Evolutionary conservation across 2,888 invertebrate species (phyloP).

Genomic region (Phyto melanocephala): DNA sequence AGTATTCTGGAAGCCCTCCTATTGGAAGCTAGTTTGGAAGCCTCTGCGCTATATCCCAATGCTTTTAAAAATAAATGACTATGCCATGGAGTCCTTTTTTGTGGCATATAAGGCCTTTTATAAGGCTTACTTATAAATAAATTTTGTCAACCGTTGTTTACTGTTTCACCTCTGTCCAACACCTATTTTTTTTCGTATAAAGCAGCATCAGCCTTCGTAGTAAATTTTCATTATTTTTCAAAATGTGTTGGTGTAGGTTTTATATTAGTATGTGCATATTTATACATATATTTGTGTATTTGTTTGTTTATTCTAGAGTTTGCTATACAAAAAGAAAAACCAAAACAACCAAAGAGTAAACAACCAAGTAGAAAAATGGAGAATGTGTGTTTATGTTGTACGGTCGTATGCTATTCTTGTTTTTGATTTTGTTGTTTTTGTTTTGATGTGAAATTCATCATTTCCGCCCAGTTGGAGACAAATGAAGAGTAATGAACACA

Average conservation of each 20-base stretch:
- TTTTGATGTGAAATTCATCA: conserved; percentile 62
- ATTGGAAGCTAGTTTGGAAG: no score
- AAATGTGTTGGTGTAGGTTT: conserved; percentile 4
- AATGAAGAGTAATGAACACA: conserved; percentile 61
- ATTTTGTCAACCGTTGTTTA: no score
- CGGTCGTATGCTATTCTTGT: conserved; percentile 2
- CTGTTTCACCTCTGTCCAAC: no score
- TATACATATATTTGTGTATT: neutral
- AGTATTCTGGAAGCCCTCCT: no score
- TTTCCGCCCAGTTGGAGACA: conserved; percentile 63
- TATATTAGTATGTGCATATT: neutral
- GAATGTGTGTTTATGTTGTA: conserved; percentile 9
- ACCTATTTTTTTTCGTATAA: no score
- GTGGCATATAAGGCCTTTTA: no score
- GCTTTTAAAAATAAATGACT: no score
- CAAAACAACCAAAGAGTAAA: neutral
- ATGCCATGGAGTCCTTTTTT: no score
- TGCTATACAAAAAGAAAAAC: neutral
- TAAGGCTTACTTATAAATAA: no score
- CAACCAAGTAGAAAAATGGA: neutral
- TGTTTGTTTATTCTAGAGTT: conserved; percentile 14
- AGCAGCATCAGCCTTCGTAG: conserved; percentile 15
- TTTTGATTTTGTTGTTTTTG: conserved; percentile 13
- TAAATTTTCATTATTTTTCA: conserved; percentile 48
- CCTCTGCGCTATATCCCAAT: no score